Percentiles rank a stretch among this genome's conserved stretches.
Conservation (phyloP, 2,797 vertebrate species). For the Melopsittacus undulatus region DNA sequence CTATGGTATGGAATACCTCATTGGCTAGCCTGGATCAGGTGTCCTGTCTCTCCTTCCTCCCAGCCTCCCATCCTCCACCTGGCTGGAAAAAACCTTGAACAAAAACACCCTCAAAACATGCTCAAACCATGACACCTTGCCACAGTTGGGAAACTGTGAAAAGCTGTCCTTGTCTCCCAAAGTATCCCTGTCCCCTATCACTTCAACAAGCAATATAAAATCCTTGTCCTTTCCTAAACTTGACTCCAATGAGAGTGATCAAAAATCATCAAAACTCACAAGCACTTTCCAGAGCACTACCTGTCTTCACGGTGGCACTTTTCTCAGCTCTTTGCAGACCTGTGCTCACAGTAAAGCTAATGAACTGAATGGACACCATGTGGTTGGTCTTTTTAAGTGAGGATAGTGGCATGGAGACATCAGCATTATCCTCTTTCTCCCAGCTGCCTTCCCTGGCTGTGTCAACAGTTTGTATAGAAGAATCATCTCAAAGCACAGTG, state of each 20-base stretch:
- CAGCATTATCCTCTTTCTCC: constrained; percentile 53
- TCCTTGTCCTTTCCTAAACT: constrained; percentile 96
- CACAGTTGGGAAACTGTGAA: constrained; percentile 85
- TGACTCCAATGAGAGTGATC: constrained; percentile 82
- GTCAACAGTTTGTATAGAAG: constrained; percentile 69
- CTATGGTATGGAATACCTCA: too few species aligned
- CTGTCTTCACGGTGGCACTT: constrained; percentile 82
- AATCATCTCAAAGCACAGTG: constrained; percentile 65
- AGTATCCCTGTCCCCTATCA: constrained; percentile 77
- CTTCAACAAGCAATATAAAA: constrained; percentile 91
- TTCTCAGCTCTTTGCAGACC: constrained; percentile 77
- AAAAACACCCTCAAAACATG: too few species aligned
- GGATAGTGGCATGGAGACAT: constrained; percentile 70
- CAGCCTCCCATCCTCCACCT: too few species aligned
- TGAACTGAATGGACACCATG: constrained; percentile 77
- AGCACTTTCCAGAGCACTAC: constrained; percentile 75
- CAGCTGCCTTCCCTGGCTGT: constrained; percentile 70
- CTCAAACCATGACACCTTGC: too few species aligned
- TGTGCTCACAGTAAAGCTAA: constrained; percentile 69
- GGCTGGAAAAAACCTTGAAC: too few species aligned
- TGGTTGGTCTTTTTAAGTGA: constrained; percentile 68
- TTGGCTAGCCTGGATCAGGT: too few species aligned
- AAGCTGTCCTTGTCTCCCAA: constrained; percentile 83
- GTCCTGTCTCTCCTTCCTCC: too few species aligned
- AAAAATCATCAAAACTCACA: constrained; percentile 71